Base-by-base conservation (phyloP, 2,113 vertebrate genomes). In the Barbus barbus region DNA sequence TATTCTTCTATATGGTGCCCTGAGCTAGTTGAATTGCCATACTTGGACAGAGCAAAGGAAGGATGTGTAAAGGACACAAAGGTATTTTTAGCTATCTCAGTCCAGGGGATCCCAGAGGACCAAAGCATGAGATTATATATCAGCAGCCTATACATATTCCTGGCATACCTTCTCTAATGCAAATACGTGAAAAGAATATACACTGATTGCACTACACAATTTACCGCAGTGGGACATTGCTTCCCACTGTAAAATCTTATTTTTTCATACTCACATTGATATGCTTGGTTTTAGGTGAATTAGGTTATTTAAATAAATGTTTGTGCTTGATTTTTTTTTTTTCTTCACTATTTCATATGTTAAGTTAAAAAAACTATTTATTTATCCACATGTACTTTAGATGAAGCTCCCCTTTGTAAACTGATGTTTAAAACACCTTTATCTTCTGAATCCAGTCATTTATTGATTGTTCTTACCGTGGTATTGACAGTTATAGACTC, bases 401-500 rank as follows among this genome's bases (percentile, higher is more conserved):
- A 36, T 38, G n/a, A n/a, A n/a, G 4, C 38, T 41, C 38, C 38
- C 38, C 38, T 2, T 9, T 41, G 38, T 41, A 9, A 41, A 41
- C 38, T 41, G 9, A 41, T 41, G 7, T 65, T 33, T 65, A 33
- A 65, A 18, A 31, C 26, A 65, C 31, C 3, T 33, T 33, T 9
- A 33, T 67, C 14, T 18, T 51, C 48, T 5, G 14, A 51, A 73
- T 73, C 4, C 31, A 78, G 53, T 24, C 3, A 78, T 36, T 79
- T 63, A 28, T 24, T 20, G 24, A 63, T 41, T 5, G 24, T 61
- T 78, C 71, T 20, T 91, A 95, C 94, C 92, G 92, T 89, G 90
- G 84, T 91, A 46, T 78, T 88, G 72, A 92, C 60, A 3, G 87
- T 73, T 86, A 94, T 80, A 16, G 85, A 5, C 83, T 95, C 94